These are phyloP conservation scores for Cliona cf. orientalis DNA, from an alignment of 37 sponge, comb jelly and placozoan genomes.

Conservation along the genomic window DNA sequence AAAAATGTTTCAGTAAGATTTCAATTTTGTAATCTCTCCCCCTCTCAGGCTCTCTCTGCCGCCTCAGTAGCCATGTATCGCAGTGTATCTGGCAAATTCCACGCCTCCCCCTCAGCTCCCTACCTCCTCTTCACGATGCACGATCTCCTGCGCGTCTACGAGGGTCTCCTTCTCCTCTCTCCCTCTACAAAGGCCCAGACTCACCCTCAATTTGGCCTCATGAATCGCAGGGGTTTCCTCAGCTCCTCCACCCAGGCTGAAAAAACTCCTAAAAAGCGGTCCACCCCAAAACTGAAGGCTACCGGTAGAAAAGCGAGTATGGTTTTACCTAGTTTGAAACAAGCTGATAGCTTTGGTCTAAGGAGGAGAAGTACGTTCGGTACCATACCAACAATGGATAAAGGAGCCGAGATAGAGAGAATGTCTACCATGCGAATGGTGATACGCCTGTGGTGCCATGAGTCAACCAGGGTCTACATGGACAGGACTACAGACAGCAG, in stretches of 20 bases:
- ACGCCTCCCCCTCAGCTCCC: slow-evolving; percentile 40
- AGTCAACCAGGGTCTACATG: slow-evolving; percentile 67
- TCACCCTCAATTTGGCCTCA: slow-evolving; percentile 28
- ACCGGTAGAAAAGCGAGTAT: background rate
- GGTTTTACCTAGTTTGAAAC: background rate
- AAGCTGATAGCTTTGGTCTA: background rate
- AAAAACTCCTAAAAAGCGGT: background rate
- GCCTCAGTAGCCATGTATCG: slow-evolving; percentile 47
- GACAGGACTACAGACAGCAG: slow-evolving; percentile 50
- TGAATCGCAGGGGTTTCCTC: slow-evolving; percentile 24
- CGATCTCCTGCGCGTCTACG: slow-evolving; percentile 40
- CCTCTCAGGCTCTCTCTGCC: slow-evolving; percentile 48
- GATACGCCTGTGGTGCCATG: slow-evolving; percentile 83
- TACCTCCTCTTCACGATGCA: slow-evolving; percentile 46
- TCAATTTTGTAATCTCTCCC: background rate
- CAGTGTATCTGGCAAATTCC: slow-evolving; percentile 34
- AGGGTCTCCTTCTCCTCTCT: slow-evolving; percentile 60
- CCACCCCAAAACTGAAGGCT: slow-evolving; percentile 12
- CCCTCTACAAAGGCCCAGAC: slow-evolving; percentile 26
- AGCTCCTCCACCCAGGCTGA: background rate
- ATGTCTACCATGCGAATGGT: slow-evolving; percentile 37
- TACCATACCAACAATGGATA: background rate
- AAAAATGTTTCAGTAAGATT: background rate
- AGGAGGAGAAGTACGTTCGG: background rate
- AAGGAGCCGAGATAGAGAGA: background rate